phyloP scores from a whole-genome alignment of 2,113 vertebrate species.

The Mystacornis crossleyi region DNA sequence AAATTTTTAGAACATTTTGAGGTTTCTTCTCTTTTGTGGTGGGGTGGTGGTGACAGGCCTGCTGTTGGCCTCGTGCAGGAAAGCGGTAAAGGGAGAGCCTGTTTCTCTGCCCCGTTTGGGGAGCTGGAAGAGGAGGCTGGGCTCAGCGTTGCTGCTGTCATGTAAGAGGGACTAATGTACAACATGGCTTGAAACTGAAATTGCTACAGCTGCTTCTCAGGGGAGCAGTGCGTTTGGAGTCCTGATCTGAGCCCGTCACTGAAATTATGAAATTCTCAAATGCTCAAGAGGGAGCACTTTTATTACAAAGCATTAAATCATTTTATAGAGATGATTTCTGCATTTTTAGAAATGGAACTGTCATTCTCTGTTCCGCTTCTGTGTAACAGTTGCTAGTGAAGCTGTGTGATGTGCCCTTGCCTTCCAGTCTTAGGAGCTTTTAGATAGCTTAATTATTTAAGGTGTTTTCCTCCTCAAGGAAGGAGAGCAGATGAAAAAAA shows the following conservation, averaged over 20 bases:
- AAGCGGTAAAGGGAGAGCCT: background rate
- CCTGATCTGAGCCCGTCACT: background rate
- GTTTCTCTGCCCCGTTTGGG: background rate
- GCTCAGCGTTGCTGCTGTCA: background rate
- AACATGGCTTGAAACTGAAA: background rate
- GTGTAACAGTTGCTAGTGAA: background rate
- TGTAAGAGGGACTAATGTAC: background rate
- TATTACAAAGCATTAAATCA: background rate
- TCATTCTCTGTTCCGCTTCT: background rate
- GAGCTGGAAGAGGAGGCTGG: background rate
- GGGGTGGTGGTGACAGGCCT: background rate
- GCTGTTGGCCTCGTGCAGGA: background rate
- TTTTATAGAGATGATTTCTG: background rate
- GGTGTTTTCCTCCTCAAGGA: background rate
- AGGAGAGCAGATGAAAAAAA: background rate
- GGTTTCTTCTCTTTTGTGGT: rapidly evolving
- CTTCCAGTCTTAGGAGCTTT: background rate
- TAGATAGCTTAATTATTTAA: conserved; percentile 2
- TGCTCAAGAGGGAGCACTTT: background rate
- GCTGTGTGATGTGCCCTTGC: background rate
- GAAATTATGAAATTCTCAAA: background rate
- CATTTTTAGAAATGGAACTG: background rate
- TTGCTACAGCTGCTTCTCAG: background rate
- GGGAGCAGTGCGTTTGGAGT: background rate
- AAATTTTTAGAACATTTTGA: background rate